phyloP scores from a whole-genome alignment of 30 jellyfish, hydroid and myxozoan species.

The Aurelia aurita region DNA sequence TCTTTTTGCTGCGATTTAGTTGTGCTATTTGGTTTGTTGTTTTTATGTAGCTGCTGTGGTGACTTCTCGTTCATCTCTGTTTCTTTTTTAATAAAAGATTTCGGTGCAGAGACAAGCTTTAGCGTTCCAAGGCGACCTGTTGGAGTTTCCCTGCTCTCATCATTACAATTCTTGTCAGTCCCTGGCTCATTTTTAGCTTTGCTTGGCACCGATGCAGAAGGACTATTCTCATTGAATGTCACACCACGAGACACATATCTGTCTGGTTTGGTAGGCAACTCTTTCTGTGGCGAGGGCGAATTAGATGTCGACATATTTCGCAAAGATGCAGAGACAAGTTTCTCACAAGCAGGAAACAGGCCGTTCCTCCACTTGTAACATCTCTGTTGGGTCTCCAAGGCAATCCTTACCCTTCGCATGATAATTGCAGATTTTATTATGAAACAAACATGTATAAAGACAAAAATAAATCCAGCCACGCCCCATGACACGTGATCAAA shows the following conservation, averaged over 20 bases:
- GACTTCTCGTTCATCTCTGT: no score
- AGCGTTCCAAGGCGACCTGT: neutral
- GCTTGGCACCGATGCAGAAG: neutral
- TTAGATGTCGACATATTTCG: conserved; percentile 11
- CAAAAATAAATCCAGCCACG: conserved; percentile 11
- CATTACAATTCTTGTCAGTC: neutral
- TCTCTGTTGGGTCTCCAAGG: conserved; percentile 49
- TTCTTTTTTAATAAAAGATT: neutral
- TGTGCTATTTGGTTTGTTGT: no score
- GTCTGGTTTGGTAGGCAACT: neutral
- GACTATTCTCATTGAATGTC: neutral
- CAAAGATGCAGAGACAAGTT: conserved; percentile 46
- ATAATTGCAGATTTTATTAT: conserved; percentile 14
- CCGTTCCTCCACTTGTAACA: conserved; percentile 74
- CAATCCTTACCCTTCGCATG: conserved; percentile 17
- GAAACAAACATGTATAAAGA: conserved; percentile 40
- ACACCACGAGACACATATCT: neutral
- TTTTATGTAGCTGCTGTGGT: no score
- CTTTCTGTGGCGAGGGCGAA: neutral
- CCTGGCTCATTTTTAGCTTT: neutral
- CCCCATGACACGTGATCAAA: conserved; percentile 52
- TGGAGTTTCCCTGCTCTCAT: neutral
- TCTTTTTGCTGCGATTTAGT: no score
- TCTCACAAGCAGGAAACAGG: conserved; percentile 57
- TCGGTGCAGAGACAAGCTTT: neutral